These are phyloP conservation scores for Penaeus indicus DNA, from an alignment of 1,140 invertebrate species.

Conservation along the genomic window DNA sequence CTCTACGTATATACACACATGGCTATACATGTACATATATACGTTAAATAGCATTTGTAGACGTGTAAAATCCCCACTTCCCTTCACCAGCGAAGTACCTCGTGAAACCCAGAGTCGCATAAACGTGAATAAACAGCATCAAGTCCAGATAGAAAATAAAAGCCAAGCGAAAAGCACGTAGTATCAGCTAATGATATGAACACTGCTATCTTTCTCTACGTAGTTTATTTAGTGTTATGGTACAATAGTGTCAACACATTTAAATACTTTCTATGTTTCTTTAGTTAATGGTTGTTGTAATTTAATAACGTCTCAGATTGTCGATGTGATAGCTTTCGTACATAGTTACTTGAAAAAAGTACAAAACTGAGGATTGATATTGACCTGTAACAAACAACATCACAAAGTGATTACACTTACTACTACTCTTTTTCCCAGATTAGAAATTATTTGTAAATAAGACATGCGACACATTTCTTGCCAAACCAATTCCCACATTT, in stretches of 20 bases:
- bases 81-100: no score
- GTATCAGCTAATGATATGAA: slow-evolving; percentile 48
- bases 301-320: slow-evolving; percentile 2
- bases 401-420: no score
- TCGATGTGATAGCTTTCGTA: slow-evolving; percentile 33
- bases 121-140: not conserved
- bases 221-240: slow-evolving; percentile 33
- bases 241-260: slow-evolving; percentile 53
- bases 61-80: no score
- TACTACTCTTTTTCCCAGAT: no score
- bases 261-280: slow-evolving; percentile 35
- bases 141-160: slow-evolving; percentile 38
- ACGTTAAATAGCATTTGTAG: not conserved
- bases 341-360: no score
- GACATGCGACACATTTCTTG: no score
- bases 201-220: slow-evolving; percentile 46
- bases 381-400: no score
- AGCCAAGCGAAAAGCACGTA: slow-evolving; percentile 54
- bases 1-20: slow-evolving; percentile 40
- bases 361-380: no score
- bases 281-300: not conserved
- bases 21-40: slow-evolving; percentile 40
- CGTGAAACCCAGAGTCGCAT: no score
- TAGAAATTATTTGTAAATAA: no score
- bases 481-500: no score